phyloP scores from a whole-genome alignment of 2,113 vertebrate species.

The Crypturellus undulatus region DNA sequence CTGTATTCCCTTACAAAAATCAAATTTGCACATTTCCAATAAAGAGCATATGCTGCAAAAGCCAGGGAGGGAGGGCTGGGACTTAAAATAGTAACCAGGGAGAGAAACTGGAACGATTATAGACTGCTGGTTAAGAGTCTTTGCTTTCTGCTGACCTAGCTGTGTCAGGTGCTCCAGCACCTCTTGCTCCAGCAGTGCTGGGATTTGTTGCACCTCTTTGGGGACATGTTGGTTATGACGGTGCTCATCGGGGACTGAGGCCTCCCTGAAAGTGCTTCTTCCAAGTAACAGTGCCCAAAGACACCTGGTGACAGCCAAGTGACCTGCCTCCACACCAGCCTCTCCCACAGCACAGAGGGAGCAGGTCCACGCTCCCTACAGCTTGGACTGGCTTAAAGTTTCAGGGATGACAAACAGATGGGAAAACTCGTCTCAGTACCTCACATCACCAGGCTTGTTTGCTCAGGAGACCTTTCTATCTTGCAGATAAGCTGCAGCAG shows the following conservation, averaged over 20 bases:
- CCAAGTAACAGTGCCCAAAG: background rate
- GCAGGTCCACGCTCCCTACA: background rate
- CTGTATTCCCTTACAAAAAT: background rate
- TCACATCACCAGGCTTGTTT: background rate
- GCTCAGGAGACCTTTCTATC: background rate
- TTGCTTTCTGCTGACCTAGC: background rate
- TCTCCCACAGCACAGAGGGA: background rate
- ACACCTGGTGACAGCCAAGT: fast-evolving
- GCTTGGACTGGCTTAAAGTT: background rate
- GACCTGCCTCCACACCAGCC: background rate
- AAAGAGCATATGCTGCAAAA: background rate
- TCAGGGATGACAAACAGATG: background rate
- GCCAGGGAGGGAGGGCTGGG: background rate
- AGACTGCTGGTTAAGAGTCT: background rate
- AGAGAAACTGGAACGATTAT: background rate
- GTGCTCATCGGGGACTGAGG: background rate
- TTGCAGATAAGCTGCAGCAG: background rate
- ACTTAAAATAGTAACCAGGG: background rate
- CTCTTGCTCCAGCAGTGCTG: background rate
- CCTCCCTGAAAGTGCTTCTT: background rate
- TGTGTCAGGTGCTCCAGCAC: background rate
- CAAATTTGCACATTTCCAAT: background rate
- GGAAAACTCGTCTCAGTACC: background rate
- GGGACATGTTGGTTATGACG: background rate
- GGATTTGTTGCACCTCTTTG: background rate